Percentiles rank a stretch among this genome's conserved stretches.
phyloP scores from a whole-genome alignment of 2,888 invertebrate genomes.

The Aphodius granarius region DNA sequence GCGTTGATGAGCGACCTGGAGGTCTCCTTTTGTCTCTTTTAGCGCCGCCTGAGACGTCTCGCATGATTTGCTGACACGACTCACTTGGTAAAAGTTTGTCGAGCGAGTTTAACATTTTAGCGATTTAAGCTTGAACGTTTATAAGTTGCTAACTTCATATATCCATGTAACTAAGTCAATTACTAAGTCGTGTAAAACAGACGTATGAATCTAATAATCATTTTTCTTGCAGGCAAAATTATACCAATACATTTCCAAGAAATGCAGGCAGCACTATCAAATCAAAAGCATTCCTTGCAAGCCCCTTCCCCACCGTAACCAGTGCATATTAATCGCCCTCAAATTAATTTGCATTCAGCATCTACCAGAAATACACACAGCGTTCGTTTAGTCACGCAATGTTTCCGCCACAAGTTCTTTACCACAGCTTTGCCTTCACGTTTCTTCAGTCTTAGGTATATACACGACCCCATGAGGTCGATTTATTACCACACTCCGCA shows the following conservation, averaged over 20 bases:
- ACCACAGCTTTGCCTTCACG: not conserved
- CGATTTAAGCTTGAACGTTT: no score
- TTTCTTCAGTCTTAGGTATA: not conserved
- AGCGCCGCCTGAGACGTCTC: not conserved
- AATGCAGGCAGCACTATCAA: not conserved
- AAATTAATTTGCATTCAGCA: not conserved
- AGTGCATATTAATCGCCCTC: not conserved
- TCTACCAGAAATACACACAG: not conserved
- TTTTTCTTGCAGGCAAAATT: no score
- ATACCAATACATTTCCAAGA: no score
- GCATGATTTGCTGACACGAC: not conserved
- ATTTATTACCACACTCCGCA: not conserved
- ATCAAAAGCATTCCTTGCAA: not conserved
- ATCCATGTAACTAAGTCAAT: no score
- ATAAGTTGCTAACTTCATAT: no score
- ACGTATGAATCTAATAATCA: no score
- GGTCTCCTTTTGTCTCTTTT: not conserved
- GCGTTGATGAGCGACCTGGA: not conserved
- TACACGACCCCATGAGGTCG: not conserved
- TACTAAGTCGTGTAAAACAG: no score
- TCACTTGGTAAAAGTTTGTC: not conserved
- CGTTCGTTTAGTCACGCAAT: not conserved
- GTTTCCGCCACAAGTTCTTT: not conserved
- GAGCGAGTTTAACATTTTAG: not conserved
- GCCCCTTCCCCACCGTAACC: not conserved